These are phyloP conservation scores for Caiman crocodilus DNA, from an alignment of 2,797 vertebrate genomes.

Conservation along the genomic window DNA sequence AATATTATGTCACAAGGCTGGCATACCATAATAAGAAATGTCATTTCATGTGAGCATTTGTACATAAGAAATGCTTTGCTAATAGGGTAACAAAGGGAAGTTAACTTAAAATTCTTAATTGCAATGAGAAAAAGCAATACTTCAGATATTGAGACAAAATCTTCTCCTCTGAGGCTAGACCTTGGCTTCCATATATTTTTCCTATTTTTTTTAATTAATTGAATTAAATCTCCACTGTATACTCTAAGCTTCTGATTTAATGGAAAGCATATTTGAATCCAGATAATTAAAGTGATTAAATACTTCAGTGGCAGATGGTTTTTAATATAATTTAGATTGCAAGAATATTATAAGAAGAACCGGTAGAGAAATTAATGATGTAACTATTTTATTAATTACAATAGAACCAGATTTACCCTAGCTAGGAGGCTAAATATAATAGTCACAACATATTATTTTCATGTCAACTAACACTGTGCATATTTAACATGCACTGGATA, in stretches of 20 bases:
- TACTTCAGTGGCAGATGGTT: not conserved
- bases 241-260: not conserved
- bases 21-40: conserved; percentile 1
- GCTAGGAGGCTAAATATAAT: not conserved
- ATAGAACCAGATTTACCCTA: not conserved
- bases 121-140: conserved; percentile 34
- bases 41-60: conserved; percentile 23
- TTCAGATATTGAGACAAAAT: not conserved
- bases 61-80: conserved; percentile 35
- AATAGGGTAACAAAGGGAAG: not conserved
- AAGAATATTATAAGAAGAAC: not conserved
- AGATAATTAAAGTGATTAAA: conserved; percentile 17
- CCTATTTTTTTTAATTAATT: not conserved
- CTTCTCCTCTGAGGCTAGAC: not conserved
- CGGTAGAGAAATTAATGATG: not conserved
- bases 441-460: not conserved
- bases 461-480: not conserved
- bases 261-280: conserved; percentile 22
- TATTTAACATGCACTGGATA: not conserved
- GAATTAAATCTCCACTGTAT: not conserved
- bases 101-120: conserved; percentile 54
- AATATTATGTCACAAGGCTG: not conserved
- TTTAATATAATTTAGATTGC: conserved; percentile 26
- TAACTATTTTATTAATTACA: not conserved
- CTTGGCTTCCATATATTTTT: not conserved